Percentiles rank a stretch among this genome's conserved stretches.
Conservation (phyloP, 1,140 invertebrate species). For the Pseudoatta argentina region DNA sequence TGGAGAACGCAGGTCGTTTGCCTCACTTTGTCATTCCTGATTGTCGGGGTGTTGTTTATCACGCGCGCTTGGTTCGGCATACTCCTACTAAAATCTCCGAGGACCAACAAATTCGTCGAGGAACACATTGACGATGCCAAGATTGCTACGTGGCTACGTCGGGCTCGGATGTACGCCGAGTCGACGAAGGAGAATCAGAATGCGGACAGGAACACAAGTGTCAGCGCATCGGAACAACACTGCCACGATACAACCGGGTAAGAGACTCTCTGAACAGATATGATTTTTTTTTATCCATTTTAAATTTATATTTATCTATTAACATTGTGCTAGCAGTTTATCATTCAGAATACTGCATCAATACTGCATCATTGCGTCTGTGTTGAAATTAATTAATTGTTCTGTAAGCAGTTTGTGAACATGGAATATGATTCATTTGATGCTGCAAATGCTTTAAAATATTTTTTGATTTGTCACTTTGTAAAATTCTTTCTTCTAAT, state of each 20-base stretch:
- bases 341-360: too few species aligned
- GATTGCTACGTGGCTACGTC: conserved; percentile 80
- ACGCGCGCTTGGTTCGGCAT: conserved; percentile 73
- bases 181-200: conserved; percentile 81
- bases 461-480: too few species aligned
- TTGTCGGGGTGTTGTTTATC: conserved; percentile 72
- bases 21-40: conserved; percentile 69
- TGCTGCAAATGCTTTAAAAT: too few species aligned
- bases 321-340: too few species aligned
- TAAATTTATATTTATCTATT: not conserved
- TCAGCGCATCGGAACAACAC: conserved; percentile 59
- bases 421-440: too few species aligned
- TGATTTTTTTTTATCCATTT: not conserved
- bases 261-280: not conserved
- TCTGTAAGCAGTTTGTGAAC: too few species aligned
- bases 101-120: conserved; percentile 41
- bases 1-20: conserved; percentile 75
- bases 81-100: conserved; percentile 54
- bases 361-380: too few species aligned
- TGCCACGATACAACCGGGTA: conserved; percentile 65
- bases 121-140: conserved; percentile 74
- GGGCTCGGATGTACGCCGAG: conserved; percentile 80
- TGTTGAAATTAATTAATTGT: too few species aligned
- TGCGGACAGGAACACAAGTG: conserved; percentile 73
- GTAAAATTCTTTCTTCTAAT: too few species aligned